Evolutionary conservation across 1,140 invertebrate genomes (phyloP).

Genomic region (Octopus bimaculoides): DNA sequence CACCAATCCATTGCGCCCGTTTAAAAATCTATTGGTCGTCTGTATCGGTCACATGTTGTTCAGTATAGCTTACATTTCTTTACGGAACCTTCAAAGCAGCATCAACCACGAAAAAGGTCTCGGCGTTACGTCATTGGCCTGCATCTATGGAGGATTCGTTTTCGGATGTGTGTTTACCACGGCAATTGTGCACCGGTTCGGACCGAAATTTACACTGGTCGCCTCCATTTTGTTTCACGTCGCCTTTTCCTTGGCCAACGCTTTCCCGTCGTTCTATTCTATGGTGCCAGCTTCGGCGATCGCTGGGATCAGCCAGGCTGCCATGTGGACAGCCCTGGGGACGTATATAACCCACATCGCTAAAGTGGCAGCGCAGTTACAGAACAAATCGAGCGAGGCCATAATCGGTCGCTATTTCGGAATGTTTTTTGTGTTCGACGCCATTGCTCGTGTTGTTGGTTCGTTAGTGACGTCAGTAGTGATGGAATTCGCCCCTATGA

Average conservation of each 20-base stretch:
- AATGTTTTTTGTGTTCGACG: slow-evolving; percentile 37
- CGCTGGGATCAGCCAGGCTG: slow-evolving; percentile 33
- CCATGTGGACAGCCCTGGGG: slow-evolving; percentile 42
- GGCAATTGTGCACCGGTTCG: slow-evolving; percentile 31
- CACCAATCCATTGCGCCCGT: slow-evolving; percentile 2
- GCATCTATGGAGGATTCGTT: slow-evolving; percentile 31
- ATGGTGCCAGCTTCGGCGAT: slow-evolving; percentile 37
- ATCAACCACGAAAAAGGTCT: slow-evolving; percentile 38
- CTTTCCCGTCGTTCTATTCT: slow-evolving; percentile 39
- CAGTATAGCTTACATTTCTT: slow-evolving; percentile 41
- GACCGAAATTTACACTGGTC: slow-evolving; percentile 35
- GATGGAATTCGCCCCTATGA: slow-evolving; percentile 24
- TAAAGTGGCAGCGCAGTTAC: slow-evolving; percentile 14
- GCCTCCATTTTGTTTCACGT: slow-evolving; percentile 26
- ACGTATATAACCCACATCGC: slow-evolving; percentile 26
- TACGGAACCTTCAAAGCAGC: slow-evolving; percentile 50
- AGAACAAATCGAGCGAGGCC: slow-evolving; percentile 18
- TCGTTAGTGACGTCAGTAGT: slow-evolving; percentile 36
- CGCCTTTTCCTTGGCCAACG: slow-evolving; percentile 56
- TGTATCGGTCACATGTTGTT: slow-evolving; percentile 33
- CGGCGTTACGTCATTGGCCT: slow-evolving; percentile 28
- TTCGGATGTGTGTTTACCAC: slow-evolving; percentile 35
- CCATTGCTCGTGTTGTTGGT: slow-evolving; percentile 33
- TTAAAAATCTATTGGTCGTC: slow-evolving; percentile 28
- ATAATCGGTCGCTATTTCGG: slow-evolving; percentile 37